Conservation (phyloP, 2,113 vertebrate species). For the Varanus salvator region DNA sequence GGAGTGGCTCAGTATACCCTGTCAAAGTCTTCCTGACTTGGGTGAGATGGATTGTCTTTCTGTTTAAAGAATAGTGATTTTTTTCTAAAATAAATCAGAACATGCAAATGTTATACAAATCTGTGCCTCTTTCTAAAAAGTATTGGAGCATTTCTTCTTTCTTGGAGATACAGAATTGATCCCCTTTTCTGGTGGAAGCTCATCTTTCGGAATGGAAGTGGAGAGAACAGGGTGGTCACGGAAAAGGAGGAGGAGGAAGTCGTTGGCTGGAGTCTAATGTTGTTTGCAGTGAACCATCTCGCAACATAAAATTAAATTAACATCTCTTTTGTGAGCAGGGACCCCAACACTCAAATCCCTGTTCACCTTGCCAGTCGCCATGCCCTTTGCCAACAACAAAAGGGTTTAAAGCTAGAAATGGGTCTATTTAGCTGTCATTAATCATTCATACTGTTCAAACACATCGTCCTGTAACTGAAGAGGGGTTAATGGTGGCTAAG, state of each 20-base stretch:
- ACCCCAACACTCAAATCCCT: conserved; percentile 66
- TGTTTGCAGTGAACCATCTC: conserved; percentile 43
- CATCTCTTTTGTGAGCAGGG: conserved; percentile 61
- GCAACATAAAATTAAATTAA: conserved; percentile 57
- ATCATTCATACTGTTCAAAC: conserved; percentile 91
- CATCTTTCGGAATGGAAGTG: not conserved
- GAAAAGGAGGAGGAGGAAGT: not conserved
- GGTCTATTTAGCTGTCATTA: conserved; percentile 91
- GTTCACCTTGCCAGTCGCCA: conserved; percentile 73
- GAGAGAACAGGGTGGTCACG: not conserved
- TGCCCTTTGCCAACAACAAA: conserved; percentile 80
- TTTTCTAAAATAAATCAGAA: no score
- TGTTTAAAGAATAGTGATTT: no score
- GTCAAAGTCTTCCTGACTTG: no score
- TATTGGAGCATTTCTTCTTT: no score
- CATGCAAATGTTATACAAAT: no score
- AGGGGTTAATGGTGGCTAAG: conserved; percentile 86
- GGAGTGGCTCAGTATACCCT: no score
- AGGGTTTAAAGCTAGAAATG: conserved; percentile 85
- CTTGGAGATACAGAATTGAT: no score
- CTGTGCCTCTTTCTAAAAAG: no score
- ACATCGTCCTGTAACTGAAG: conserved; percentile 87
- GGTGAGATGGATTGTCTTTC: no score
- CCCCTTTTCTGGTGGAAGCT: not conserved
- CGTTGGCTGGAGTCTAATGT: not conserved